Evolutionary conservation across 2,888 invertebrate genomes (phyloP), one percentile per base, ranked within the genome.

Genomic region (Synergus laeviventris): DNA sequence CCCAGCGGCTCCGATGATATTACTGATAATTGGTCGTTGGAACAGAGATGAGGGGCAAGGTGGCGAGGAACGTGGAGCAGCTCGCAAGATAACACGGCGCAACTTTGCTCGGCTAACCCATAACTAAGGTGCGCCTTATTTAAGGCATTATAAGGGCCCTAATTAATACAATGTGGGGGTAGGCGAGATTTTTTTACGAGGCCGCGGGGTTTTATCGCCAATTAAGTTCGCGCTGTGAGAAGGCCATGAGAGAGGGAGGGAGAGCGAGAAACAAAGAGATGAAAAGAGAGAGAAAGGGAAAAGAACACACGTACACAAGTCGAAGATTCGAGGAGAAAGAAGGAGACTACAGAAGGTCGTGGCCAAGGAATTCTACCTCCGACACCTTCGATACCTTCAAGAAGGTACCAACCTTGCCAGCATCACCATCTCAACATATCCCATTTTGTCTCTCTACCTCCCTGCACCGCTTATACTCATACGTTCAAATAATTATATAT

Each of bases 81-180:
- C 82, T 81, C 82, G 83, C 84, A 81, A 85, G 87, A 87, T 87
- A 87, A 87, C 87, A 85, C 84, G 81, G 84, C 83, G 84, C 86
- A 85, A 86, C 85, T 75, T 82, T 79, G 80, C 84, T 82, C 82
- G 85, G 79, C 82, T 83, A 87, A 86, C 87, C 86, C 87, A 86
- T 87, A 87, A 87, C 86, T 86, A 87, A 84, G 83, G 84, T 83
- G 84, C 83, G 86, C 86, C 86, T 87, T 86, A 87, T 86, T 87
- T 87, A 86, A 87, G 83, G 85, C 82, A 87, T 86, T 86, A 86
- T 87, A 85, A 86, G 84, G 86, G 85, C 87, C 85, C 87, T 88
- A 89, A 89, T 89, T 89, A 89, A 89, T 89, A 89, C 88, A 89
- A 89, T 89, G 89, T 89, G 83, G 86, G 85, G 87, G 86, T 87